Evolutionary conservation across 2,113 vertebrate species (phyloP).

Genomic region (Cynopterus brachyotis): DNA sequence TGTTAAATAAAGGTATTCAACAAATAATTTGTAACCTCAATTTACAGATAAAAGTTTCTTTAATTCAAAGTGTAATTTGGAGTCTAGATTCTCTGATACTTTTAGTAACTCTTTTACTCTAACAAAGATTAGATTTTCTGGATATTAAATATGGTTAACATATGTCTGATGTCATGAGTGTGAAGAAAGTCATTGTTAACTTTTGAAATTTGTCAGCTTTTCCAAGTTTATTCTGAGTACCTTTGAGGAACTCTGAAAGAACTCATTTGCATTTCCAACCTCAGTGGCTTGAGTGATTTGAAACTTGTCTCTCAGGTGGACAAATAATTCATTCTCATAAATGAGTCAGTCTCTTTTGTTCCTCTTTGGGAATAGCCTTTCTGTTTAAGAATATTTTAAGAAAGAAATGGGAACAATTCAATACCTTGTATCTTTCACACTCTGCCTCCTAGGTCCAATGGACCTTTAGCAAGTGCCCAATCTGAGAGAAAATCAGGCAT

Average conservation of each 20-base stretch:
- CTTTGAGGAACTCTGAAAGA: conserved; percentile 5
- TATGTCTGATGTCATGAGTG: neutral
- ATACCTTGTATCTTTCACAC: conserved; percentile 24
- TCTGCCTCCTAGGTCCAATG: conserved; percentile 80
- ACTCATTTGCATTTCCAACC: conserved; percentile 18
- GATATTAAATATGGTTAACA: neutral
- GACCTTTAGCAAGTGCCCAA: conserved; percentile 82
- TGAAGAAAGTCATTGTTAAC: neutral
- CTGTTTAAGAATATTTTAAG: conserved; percentile 42
- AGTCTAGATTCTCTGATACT: neutral
- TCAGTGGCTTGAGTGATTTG: neutral
- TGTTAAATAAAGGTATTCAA: neutral
- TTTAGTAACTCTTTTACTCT: neutral
- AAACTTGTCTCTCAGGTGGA: conserved; percentile 30
- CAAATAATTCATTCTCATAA: conserved; percentile 30
- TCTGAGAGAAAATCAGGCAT: conserved; percentile 77
- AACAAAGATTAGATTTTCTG: neutral
- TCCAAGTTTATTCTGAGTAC: neutral
- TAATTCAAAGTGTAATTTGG: neutral
- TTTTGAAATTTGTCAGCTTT: conserved; percentile 11
- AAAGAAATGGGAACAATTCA: conserved; percentile 33
- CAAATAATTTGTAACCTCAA: neutral
- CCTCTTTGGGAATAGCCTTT: conserved; percentile 67
- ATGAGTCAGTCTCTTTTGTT: neutral
- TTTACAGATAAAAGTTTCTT: neutral